phyloP scores from a whole-genome alignment of 2,113 vertebrate species.

The Notechis scutatus region DNA sequence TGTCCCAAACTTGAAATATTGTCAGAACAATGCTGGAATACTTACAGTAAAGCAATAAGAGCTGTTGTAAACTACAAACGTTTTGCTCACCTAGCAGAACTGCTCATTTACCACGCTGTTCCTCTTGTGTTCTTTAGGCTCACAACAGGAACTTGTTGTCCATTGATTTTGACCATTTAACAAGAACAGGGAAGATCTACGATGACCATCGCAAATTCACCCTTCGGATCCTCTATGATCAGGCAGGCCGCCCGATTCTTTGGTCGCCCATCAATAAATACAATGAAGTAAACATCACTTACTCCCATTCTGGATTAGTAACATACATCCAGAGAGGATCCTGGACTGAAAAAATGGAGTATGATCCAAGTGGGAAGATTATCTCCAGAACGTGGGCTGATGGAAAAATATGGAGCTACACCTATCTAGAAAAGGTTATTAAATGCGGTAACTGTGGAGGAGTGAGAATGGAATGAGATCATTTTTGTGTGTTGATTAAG shows the following conservation, averaged over 20 bases:
- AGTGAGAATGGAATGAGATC: not conserved
- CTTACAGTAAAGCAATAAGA: not conserved
- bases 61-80: not conserved
- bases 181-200: conserved; percentile 94
- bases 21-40: not conserved
- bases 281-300: conserved; percentile 94
- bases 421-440: conserved; percentile 90
- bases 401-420: conserved; percentile 99
- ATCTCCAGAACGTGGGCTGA: conserved; percentile 93
- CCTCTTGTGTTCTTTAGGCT: conserved; percentile 72
- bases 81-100: not conserved
- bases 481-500: not conserved
- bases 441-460: not conserved
- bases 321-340: conserved; percentile 90
- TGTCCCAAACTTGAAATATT: not conserved
- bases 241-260: conserved; percentile 84
- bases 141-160: conserved; percentile 98
- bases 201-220: conserved; percentile 98
- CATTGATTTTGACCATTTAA: conserved; percentile 93
- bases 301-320: conserved; percentile 84
- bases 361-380: conserved; percentile 88
- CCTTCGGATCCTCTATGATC: conserved; percentile 91
- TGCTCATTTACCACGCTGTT: not conserved
- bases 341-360: conserved; percentile 94
- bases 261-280: conserved; percentile 97